Evolutionary conservation across 1,140 invertebrate species (phyloP), one percentile per base, ranked within the genome.

Genomic region (Contarinia nasturtii): DNA sequence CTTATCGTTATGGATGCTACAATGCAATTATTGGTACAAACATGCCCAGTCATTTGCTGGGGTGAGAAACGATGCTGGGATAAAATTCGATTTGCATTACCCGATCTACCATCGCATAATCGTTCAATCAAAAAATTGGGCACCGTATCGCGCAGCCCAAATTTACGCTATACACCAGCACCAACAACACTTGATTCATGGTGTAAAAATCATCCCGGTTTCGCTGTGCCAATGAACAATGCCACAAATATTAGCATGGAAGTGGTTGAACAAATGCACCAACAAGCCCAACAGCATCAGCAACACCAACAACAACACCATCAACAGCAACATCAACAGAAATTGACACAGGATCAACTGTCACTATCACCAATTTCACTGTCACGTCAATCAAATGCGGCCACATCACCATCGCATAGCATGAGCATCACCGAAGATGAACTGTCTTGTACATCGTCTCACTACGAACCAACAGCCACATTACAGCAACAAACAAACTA

Each of bases 1-100:
- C 69, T 76, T 12, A 73, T 82, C 38, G 72, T 76, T 47, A 68
- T 84, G 41, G 86, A 90, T 58, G 77, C 83, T 12, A 85, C 91
- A 57, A 65, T 91, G 37, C 77, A 85, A 58, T 71, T 85, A 37
- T 75, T 88, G 46, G 70, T 91, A 12, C 82, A 86, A 57, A 85
- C 82, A 48, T 86, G 81, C 69, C 82, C 82, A 36, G 81, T 84
- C 50, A 80, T 90, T 21, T 73, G 80, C 56, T 88, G 83, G 82
- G 82, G 82, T 46, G 85, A 88, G 55, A 81, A 78, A 54, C 74
- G 81, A 55, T 90, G 90, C 69, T 88, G 85, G 86, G 82, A 88
- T 56, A 90, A 90, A 65, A 69, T 92, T 52, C 76, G 81, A 56
- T 91, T 83, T 70, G 79, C 82, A 47, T 80, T 93, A 76, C 87